Evolutionary conservation across 2,113 vertebrate genomes (phyloP), one percentile per base, ranked within the genome.

Genomic region (Proteles cristata): DNA sequence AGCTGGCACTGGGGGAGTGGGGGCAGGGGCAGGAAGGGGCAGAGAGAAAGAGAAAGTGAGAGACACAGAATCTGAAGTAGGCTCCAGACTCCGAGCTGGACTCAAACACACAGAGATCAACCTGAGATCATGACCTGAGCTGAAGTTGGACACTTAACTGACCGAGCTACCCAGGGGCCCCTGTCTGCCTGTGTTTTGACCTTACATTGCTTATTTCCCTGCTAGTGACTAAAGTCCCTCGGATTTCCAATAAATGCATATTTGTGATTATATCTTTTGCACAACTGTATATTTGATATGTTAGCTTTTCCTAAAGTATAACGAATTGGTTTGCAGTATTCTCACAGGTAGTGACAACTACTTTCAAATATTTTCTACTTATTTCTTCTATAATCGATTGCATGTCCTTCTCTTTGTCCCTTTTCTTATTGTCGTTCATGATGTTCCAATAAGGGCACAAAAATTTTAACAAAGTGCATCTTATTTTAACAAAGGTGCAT

Each of bases 181-280:
- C 7, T 71, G 69, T 28, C 1, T 92, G 4, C 7, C 66, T 79
- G 7, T 76, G 11, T 55, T 94, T 95, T 96, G n/a, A 26, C 6
- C 7, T 74, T 69, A 35, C 93, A 77, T 25, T 74, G 14, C 16
- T 95, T 97, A 77, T 76, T 88, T 96, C 96, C 50, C 45, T 73
- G 7, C 2, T 33, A 82, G 1, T 25, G 4, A 43, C 14, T 3
- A 39, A 83, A 94, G 12, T 50, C 71, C 14, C 16, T 88, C 35
- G 55, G 43, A 68, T 39, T 73, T 28, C 2, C 14, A 55, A 82
- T 39, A 92, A 74, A 92, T 4, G 2, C 14, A 7, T 16, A 61
- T 63, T 61, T 88, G 33, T 71, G 15, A 53, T 28, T 39, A 17
- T 66, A 3, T 58, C 5, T 95, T 86, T 86, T 90, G 43, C 1